Base-by-base conservation (phyloP, 92 coral and sea anemone genomes). In the Parazoanthus swiftii region DNA sequence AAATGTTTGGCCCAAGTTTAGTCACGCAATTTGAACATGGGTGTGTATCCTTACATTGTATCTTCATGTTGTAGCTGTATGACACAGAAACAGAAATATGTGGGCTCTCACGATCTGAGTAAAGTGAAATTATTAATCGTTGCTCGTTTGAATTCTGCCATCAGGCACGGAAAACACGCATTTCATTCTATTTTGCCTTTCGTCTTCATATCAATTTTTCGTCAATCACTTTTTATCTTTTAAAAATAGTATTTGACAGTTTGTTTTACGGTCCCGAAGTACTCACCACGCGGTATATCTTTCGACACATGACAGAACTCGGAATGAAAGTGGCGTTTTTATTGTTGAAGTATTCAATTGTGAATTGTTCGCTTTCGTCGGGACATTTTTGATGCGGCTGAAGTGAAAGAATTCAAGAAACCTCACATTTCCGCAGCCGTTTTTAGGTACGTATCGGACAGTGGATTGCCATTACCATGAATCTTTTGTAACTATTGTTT, bases 361-460 rank as follows among this genome's bases (percentile, higher is more conserved):
- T 58, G 26, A 20, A 63, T 54, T 54, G 26, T 4, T 63, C 26
- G n/a, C 8, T 63, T 63, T 63, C 70, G n/a, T 63, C 43, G 33
- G 33, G 33, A 29, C 25, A 6, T 29, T 76, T 44, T 48, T 25
- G n/a, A 26, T 79, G 65, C 14, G 59, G 33, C 18, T 29, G 43
- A 36, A 5, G 25, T 6, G 38, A 14, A 54, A 54, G 59, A 46
- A 54, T 54, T 54, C 9, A 54, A 80, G 85, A 80, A 56, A 80
- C 85, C 85, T 9, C 48, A 33, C 85, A 33, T 56, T 56, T 33
- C 26, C 72, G 37, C 50, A 80, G 85, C 48, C 68, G 84, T 9
- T 54, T 13, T 80, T 80, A 65, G 26, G 81, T 10, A 80, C 65
- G 81, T 10, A 80, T 39, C 15, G 8, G 71, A 80, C 36, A 0